Evolutionary conservation across 2,113 vertebrate genomes (phyloP), one percentile per base, ranked within the genome.

Genomic region (Cryptomyrus ogoouensis): DNA sequence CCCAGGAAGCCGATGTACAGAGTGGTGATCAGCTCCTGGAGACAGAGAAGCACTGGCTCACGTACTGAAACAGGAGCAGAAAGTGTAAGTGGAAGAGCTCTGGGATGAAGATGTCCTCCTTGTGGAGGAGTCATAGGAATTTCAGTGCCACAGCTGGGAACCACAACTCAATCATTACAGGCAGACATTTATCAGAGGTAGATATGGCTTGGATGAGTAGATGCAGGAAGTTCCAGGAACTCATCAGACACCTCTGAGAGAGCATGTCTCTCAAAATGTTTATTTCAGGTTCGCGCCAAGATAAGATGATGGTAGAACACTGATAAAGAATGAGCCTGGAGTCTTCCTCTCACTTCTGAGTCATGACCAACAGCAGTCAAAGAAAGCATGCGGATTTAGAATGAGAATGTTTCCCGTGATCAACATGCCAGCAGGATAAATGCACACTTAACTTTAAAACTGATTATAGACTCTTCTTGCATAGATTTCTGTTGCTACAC

Each of bases 1-100:
- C 98, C 97, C 94, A 99, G 94, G 93, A 99, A 99, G 90, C 98
- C 98, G 10, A 99, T 99, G 93, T 99, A 99, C 6, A 99, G 94
- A 0, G 98, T 99, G 10, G 98, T 99, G 92, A 99, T 99, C 94
- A 99, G 96, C 92, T 99, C 98, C 98, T 99, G 91, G 47, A 91
- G 39, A 92, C n/a, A 88, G 0, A 19, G 17, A 31, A 21, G 3
- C 21, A 46, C 31, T n/a, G 50, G 35, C 1, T 70, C 31, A 86
- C 9, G 15, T 17, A 4, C 19, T 39, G 24, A 47, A 27, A 12
- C n/a, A 10, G n/a, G n/a, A 66, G 62, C 62, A 27, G n/a, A 5
- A 49, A 44, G 2, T n/a, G 17, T 3, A 83, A 53, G 47, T 19
- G 5, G 8, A 87, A 87, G n/a, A 2, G 24, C 17, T 87, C 13